A percentile compares a stretch with the other conserved stretches of the same genome.
Evolutionary conservation across 1,140 invertebrate genomes (phyloP).

Genomic region (Trichonephila clavipes): DNA sequence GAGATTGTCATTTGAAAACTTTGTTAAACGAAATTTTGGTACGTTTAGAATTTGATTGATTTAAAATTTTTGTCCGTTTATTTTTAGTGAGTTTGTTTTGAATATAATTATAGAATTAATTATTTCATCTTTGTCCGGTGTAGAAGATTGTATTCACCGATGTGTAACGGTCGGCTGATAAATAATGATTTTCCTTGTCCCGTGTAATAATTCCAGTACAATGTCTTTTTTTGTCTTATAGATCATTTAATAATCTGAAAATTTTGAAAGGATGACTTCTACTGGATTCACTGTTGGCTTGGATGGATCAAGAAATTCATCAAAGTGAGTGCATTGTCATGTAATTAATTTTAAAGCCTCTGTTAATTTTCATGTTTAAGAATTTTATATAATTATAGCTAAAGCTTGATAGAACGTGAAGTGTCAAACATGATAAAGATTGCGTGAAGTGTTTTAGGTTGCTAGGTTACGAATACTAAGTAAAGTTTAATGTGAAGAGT

Average conservation of each 20-base stretch:
- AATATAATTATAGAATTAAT: not conserved
- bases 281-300: constrained; percentile 48
- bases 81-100: not conserved
- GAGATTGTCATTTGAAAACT: not conserved
- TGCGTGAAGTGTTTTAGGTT: not conserved
- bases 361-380: not conserved
- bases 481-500: not conserved
- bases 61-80: not conserved
- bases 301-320: constrained; percentile 48
- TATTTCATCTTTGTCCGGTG: not conserved
- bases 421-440: not conserved
- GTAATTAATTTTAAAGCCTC: no score
- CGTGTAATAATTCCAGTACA: not conserved
- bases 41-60: not conserved
- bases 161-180: constrained; percentile 10
- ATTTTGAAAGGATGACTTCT: constrained; percentile 38
- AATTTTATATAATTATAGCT: not conserved
- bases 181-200: not conserved
- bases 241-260: not conserved
- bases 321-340: constrained; percentile 3
- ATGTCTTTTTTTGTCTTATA: not conserved
- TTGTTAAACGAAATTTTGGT: not conserved
- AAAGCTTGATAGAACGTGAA: not conserved
- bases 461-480: not conserved
- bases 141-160: not conserved